Evolutionary conservation across 2,797 vertebrate genomes (phyloP).

Genomic region (Falco cherrug): DNA sequence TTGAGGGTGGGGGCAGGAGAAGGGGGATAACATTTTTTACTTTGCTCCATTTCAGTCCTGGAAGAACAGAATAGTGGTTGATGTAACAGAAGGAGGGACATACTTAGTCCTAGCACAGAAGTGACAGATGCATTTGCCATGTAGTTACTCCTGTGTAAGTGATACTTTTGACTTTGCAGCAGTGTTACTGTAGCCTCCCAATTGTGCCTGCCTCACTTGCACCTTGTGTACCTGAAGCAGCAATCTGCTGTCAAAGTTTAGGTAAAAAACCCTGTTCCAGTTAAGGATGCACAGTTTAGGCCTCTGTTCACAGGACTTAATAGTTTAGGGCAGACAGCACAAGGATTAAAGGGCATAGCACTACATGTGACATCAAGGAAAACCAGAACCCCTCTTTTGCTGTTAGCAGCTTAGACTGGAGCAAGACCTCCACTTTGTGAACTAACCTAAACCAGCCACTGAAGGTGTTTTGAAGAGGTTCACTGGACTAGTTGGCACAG

Average conservation of each 20-base stretch:
- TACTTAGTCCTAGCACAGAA: not conserved
- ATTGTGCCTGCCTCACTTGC: not conserved
- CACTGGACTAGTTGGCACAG: constrained; percentile 56
- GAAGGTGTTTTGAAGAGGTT: constrained; percentile 81
- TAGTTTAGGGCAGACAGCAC: not conserved
- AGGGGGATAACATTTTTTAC: not conserved
- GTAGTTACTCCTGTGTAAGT: not conserved
- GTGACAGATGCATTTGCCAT: not conserved
- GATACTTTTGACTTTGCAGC: not conserved
- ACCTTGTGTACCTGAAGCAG: not conserved
- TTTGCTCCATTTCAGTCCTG: not conserved
- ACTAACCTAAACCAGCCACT: constrained; percentile 83
- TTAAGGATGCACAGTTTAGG: not conserved
- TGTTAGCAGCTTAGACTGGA: not conserved
- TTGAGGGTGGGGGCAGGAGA: accelerated
- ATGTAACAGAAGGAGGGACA: not conserved
- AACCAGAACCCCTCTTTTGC: not conserved
- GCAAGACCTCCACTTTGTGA: not conserved
- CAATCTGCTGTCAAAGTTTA: not conserved
- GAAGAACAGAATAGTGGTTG: not conserved
- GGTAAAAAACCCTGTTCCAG: not conserved
- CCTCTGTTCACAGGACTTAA: not conserved
- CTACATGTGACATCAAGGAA: not conserved
- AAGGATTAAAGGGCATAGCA: not conserved
- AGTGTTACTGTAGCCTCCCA: not conserved